A percentile compares a stretch with the other conserved stretches of the same genome.
phyloP scores from a whole-genome alignment of 2,113 vertebrate species.

The Etheostoma cragini region DNA sequence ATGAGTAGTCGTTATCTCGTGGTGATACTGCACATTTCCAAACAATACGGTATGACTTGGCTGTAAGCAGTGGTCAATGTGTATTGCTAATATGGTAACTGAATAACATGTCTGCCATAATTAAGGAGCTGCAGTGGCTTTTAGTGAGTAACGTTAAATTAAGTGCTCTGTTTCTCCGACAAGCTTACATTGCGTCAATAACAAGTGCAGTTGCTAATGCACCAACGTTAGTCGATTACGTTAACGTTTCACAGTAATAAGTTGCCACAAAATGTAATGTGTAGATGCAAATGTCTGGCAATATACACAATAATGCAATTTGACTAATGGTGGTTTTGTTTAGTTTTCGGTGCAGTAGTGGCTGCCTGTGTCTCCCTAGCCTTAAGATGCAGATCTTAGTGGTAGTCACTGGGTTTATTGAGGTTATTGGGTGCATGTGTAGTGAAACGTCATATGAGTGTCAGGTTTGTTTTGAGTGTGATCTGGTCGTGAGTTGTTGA shows the following conservation, averaged over 20 bases:
- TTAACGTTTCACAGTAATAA: background rate
- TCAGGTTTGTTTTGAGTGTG: constrained; percentile 44
- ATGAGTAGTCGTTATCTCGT: background rate
- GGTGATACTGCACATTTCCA: background rate
- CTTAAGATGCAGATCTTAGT: background rate
- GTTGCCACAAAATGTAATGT: background rate
- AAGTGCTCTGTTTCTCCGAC: background rate
- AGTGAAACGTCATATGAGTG: background rate
- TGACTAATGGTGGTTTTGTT: background rate
- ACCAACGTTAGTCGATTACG: background rate
- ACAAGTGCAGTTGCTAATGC: background rate
- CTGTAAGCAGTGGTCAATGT: background rate
- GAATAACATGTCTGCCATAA: constrained; percentile 33
- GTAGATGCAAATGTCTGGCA: background rate
- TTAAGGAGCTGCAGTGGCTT: background rate
- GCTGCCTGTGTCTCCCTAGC: background rate
- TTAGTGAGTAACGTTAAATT: background rate
- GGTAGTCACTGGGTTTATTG: constrained; percentile 9
- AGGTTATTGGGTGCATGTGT: constrained; percentile 58
- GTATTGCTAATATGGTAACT: constrained; percentile 12
- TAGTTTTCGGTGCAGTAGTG: background rate
- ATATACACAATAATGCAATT: background rate
- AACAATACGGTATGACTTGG: background rate
- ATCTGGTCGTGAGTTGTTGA: background rate
- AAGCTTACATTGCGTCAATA: background rate